phyloP scores from a whole-genome alignment of 2,113 vertebrate species.

The Bolborhynchus lineola region DNA sequence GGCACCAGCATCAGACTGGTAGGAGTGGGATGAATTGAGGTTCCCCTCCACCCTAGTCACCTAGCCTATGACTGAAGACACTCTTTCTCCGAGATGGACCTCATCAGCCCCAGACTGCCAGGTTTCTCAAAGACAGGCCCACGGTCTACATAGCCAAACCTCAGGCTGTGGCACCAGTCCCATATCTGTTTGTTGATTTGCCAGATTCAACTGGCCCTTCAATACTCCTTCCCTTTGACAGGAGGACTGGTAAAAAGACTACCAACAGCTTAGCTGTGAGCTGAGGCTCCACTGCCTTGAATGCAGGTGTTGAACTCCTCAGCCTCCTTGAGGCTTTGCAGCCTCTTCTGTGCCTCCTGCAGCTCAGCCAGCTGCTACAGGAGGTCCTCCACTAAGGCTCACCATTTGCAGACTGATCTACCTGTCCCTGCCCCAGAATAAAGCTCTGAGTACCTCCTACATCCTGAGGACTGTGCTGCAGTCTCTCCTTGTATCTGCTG shows the following conservation, averaged over 20 bases:
- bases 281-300: background rate
- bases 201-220: background rate
- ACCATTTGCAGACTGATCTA: background rate
- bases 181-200: background rate
- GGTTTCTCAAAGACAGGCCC: background rate
- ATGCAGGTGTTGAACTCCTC: background rate
- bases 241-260: background rate
- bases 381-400: background rate
- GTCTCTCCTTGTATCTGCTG: background rate
- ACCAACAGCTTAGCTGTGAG: background rate
- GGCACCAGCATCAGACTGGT: background rate
- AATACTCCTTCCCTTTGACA: background rate
- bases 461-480: background rate
- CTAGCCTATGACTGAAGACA: background rate
- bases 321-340: background rate
- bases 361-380: background rate
- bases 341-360: background rate
- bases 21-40: background rate
- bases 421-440: background rate
- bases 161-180: background rate
- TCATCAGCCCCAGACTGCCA: background rate
- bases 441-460: background rate
- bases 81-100: background rate
- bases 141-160: background rate
- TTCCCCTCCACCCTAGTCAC: background rate